Evolutionary conservation across 1,140 invertebrate genomes (phyloP).

Genomic region (Paraescarpia echinospica): DNA sequence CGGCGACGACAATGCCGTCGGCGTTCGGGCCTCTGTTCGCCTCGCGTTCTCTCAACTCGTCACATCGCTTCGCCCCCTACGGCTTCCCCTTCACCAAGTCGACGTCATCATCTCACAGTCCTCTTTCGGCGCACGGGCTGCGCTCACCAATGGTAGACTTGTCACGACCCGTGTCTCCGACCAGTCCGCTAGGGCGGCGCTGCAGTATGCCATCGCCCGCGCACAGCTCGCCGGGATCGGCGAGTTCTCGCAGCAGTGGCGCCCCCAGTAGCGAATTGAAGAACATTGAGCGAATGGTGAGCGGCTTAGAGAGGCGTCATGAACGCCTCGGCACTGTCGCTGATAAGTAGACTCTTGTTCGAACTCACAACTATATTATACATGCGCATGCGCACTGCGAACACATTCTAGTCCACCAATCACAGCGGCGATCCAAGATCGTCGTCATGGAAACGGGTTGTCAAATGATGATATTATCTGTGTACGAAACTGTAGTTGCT

Average conservation of each 20-base stretch:
- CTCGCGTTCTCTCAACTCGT: conserved; percentile 65
- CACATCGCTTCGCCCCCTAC: conserved; percentile 46
- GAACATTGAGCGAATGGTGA: conserved; percentile 96
- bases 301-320: conserved; percentile 73
- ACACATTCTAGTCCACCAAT: conserved; percentile 11
- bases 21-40: conserved; percentile 40
- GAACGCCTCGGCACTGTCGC: conserved; percentile 22
- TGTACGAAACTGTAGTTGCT: conserved; percentile 5
- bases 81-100: conserved; percentile 62
- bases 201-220: conserved; percentile 31
- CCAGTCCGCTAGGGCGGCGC: conserved; percentile 47
- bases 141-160: conserved; percentile 22
- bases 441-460: conserved; percentile 4
- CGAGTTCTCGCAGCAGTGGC: conserved; percentile 9
- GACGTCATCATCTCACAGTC: conserved; percentile 53
- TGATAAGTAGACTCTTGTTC: background rate
- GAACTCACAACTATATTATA: background rate
- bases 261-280: conserved; percentile 71
- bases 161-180: conserved; percentile 9
- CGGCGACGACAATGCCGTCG: background rate
- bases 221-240: conserved; percentile 29
- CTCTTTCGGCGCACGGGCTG: conserved; percentile 37
- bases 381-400: background rate
- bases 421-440: background rate
- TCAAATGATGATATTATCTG: conserved; percentile 10